These are phyloP conservation scores for Andrena minutula DNA, from an alignment of 2,888 invertebrate species.

Conservation along the genomic window DNA sequence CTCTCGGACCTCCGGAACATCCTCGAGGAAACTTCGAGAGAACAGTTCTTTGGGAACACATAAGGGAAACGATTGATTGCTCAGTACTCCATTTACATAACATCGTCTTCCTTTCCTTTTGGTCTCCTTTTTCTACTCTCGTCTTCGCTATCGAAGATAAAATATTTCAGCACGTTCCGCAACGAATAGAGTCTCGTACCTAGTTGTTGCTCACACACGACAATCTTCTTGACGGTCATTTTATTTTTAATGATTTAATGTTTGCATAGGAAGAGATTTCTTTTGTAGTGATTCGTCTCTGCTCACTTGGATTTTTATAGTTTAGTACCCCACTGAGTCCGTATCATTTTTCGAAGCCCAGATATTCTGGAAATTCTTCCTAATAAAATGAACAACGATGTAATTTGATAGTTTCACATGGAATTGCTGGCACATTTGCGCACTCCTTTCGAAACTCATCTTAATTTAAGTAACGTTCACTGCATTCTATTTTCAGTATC, in stretches of 20 bases:
- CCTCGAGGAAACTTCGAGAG: constrained; percentile 47
- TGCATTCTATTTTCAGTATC: too few relatives aligned
- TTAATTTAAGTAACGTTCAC: too few relatives aligned
- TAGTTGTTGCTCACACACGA: neutral
- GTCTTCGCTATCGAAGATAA: neutral
- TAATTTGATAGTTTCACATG: too few relatives aligned
- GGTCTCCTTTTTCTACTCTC: neutral
- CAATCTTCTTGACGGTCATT: neutral
- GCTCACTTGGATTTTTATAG: too few relatives aligned
- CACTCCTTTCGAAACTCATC: too few relatives aligned
- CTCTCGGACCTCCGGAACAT: neutral
- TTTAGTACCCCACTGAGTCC: too few relatives aligned
- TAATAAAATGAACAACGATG: too few relatives aligned
- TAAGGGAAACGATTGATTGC: constrained; percentile 40
- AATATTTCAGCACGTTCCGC: neutral
- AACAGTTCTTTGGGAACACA: constrained; percentile 14
- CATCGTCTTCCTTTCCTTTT: neutral
- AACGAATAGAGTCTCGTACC: neutral
- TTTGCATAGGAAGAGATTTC: neutral
- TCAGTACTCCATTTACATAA: neutral
- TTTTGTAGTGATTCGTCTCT: too few relatives aligned
- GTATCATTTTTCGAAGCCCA: too few relatives aligned
- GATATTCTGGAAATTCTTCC: too few relatives aligned
- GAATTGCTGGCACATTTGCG: too few relatives aligned
- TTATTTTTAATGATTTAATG: neutral